A percentile compares a stretch with the other conserved stretches of the same genome.
Evolutionary conservation across 2,797 vertebrate species (phyloP).

Genomic region (Urophycis tenuis): DNA sequence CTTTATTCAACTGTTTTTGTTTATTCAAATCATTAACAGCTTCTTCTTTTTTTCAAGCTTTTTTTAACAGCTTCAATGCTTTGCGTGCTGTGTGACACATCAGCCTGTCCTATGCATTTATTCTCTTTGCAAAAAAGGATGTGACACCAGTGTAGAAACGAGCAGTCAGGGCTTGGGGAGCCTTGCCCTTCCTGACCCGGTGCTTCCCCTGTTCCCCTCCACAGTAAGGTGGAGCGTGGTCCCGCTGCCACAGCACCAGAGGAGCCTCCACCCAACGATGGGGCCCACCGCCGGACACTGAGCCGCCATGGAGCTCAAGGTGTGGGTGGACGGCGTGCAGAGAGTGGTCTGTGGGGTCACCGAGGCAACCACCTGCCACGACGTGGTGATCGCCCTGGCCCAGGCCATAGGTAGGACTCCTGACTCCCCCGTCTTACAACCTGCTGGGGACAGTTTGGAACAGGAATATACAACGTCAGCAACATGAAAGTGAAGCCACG

Average conservation of each 20-base stretch:
- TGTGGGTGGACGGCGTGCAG: slow-evolving; percentile 98
- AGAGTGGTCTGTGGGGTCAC: slow-evolving; percentile 97
- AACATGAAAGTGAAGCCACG: too few relatives aligned
- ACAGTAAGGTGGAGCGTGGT: slow-evolving; percentile 43
- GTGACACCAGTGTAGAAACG: not conserved
- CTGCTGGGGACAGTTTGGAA: not conserved
- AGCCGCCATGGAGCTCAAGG: slow-evolving; percentile 94
- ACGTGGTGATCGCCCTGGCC: slow-evolving; percentile 97
- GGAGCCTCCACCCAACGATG: slow-evolving; percentile 58
- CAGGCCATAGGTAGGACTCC: slow-evolving; percentile 87
- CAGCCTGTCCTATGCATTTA: not conserved
- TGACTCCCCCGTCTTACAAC: not conserved
- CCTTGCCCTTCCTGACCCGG: slow-evolving; percentile 37
- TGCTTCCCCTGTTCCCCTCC: slow-evolving; percentile 61
- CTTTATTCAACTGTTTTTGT: not conserved
- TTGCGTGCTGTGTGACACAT: not conserved
- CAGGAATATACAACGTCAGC: too few relatives aligned
- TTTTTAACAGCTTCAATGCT: too few relatives aligned
- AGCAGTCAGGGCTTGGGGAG: slow-evolving; percentile 13
- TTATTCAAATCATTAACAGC: too few relatives aligned
- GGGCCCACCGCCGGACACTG: slow-evolving; percentile 52
- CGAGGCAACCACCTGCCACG: slow-evolving; percentile 95
- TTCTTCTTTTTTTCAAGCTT: too few relatives aligned
- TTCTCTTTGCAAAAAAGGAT: not conserved
- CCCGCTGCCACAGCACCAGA: slow-evolving; percentile 34